These are phyloP conservation scores for Dugesia japonica DNA, from an alignment of 2,888 invertebrate genomes.

Conservation along the genomic window DNA sequence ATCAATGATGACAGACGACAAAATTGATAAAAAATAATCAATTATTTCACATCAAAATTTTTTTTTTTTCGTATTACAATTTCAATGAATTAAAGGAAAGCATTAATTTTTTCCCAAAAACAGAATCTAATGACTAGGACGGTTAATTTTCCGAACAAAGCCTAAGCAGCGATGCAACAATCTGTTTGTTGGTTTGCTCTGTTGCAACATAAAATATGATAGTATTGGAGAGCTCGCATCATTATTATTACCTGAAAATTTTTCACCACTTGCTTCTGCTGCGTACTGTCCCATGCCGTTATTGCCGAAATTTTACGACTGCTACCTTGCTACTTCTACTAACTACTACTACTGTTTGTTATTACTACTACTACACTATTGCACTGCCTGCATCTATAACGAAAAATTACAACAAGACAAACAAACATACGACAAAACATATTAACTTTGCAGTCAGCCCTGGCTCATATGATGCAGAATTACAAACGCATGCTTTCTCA, in stretches of 20 bases:
- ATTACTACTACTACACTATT: conserved; percentile 20
- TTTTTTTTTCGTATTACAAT: conserved; percentile 1
- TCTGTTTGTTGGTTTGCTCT: conserved; percentile 20
- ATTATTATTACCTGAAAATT: conserved; percentile 20
- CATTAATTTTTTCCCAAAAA: not conserved
- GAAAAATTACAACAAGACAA: conserved; percentile 17
- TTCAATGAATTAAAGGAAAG: conserved; percentile 20
- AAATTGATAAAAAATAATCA: conserved; percentile 12
- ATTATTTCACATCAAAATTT: conserved; percentile 20
- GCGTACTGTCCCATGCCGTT: conserved; percentile 20
- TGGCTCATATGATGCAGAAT: conserved; percentile 20
- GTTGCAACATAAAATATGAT: conserved; percentile 15
- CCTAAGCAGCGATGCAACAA: conserved; percentile 20
- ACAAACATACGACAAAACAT: conserved; percentile 20
- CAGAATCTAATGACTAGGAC: conserved; percentile 20
- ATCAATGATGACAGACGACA: not conserved
- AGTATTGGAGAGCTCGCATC: conserved; percentile 20
- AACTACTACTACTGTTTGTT: conserved; percentile 20
- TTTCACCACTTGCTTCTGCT: conserved; percentile 20
- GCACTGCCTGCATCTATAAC: conserved; percentile 11
- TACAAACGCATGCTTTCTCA: conserved; percentile 14
- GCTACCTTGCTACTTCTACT: conserved; percentile 20
- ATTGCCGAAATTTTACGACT: conserved; percentile 20
- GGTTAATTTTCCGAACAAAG: conserved; percentile 20
- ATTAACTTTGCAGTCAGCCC: conserved; percentile 15